Base-by-base conservation (phyloP, 1,140 invertebrate genomes). In the Tetragonula clypearis region DNA sequence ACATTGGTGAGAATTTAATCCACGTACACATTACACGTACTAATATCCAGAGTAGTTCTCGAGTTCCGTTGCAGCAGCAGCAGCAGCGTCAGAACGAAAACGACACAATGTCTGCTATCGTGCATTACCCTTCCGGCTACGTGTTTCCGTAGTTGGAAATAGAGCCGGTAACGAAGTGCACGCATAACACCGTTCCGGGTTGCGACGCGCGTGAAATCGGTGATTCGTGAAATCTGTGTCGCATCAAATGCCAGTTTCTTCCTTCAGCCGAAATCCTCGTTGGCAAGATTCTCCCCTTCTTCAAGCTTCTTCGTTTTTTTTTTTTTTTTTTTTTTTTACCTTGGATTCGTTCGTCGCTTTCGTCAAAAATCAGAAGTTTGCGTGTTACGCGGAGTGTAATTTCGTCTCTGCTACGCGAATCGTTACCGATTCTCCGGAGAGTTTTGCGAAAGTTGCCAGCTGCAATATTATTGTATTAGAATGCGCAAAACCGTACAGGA, bases 21-120 rank as follows among this genome's bases (percentile, higher is more conserved):
- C 26, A 17, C 41, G 72, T 23, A 41, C 14, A 30, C 30, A 19
- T 71, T 78, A 12, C 55, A 71, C 1, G 12, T 26, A 53, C n/a
- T 19, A 69, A 69, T 74, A 30, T 58, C 17, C 17, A 15, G 35
- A 60, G n/a, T 69, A 78, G 82, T 84, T 84, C 75, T n/a, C 81
- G 55, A 83, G 81, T 83, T 69, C 74, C 65, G 73, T 77, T 79
- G 60, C 19, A 17, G 30, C 19, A 8, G 6, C 56, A 69, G 26
- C 23, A 14, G 80, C 55, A 53, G 23, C 65, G 41, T 41, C 41
- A 49, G 41, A 69, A 71, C 82, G 82, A 62, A 79, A 84, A 84
- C 82, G 75, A 84, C 82, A 79, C 82, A 79, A 79, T 84, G 35
- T 78, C 66, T 78, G 82, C 71, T 84, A 84, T 84, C 75, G 75